Evolutionary conservation across 2,797 vertebrate genomes (phyloP), one percentile per base, ranked within the genome.

Genomic region (Tapirus indicus): DNA sequence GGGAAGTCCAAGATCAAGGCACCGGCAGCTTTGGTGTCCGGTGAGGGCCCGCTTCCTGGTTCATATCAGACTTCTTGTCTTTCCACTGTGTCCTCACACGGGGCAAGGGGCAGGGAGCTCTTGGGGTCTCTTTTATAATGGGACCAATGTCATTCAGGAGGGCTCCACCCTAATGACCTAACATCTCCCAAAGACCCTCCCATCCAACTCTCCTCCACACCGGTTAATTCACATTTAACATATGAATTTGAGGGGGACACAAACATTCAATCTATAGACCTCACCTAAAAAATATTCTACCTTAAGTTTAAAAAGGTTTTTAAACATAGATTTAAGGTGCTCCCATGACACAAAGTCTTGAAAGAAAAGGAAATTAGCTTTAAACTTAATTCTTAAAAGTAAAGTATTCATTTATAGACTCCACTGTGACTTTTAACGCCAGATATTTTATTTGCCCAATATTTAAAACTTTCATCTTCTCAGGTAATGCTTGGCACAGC

Each of bases 301-400:
- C 41, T 58, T 68, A 69, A 38, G 32, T n/a, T 75, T 72, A n/a
- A 44, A 27, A 82, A 75, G 17, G 27, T 86, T 86, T 86, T 91
- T 35, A 85, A 96, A 56, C 1, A 94, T 38, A 86, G 38, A 68
- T 75, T 92, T 77, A 94, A 91, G 18, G 44, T 54, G 27, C 6
- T 83, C 5, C 56, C 77, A 78, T 20, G 17, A 49, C 2, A 21
- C 71, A 92, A 49, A 87, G 6, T 88, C 7, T 38, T 21, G 52
- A 62, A n/a, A 83, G 38, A 72, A 83, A 66, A 90, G 38, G 20
- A 68, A 91, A 91, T 75, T 58, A 62, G 4, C 41, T 91, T 91
- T 88, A 87, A 94, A 91, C 12, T 79, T 86, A 82, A 60, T 87
- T 35, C 35, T 68, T 72, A 85, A 58, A 38, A 66, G 32, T 64